phyloP scores from a whole-genome alignment of 2,113 vertebrate species.

The Seriola rivoliana region DNA sequence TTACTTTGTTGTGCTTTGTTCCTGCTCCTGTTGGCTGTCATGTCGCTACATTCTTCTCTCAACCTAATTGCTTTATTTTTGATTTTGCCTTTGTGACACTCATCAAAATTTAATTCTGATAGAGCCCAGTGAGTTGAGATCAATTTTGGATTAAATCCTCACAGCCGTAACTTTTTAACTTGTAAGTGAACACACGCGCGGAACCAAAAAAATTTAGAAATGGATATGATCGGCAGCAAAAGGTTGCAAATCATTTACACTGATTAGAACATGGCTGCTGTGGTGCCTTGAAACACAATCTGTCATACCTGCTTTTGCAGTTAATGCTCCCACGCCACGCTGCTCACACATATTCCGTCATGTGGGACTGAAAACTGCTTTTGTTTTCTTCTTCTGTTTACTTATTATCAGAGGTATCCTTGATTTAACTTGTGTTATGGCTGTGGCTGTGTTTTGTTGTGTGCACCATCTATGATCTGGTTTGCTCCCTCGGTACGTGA shows the following conservation, averaged over 20 bases:
- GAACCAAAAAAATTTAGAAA: constrained; percentile 13
- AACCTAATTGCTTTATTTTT: constrained; percentile 5
- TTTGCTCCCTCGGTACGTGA: constrained; percentile 5
- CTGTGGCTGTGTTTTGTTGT: not conserved
- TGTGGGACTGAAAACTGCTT: constrained; percentile 11
- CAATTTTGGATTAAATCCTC: constrained; percentile 48
- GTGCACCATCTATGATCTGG: constrained; percentile 5
- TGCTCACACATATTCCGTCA: not conserved
- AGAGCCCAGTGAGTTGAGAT: constrained; percentile 47
- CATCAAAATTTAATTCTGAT: constrained; percentile 33
- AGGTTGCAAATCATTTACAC: constrained; percentile 33
- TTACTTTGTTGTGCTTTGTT: not conserved
- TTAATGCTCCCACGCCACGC: not conserved
- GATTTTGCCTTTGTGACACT: constrained; percentile 23
- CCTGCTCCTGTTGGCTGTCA: not conserved
- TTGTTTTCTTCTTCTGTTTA: constrained; percentile 17
- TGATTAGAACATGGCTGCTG: constrained; percentile 27
- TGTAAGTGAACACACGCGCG: constrained; percentile 34
- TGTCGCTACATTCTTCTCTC: not conserved
- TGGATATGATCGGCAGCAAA: constrained; percentile 17
- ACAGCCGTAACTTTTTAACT: constrained; percentile 4
- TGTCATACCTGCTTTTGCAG: constrained; percentile 13
- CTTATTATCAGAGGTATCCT: not conserved
- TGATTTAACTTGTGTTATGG: not conserved
- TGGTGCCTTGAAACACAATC: constrained; percentile 20